Conservation (phyloP, 2,888 invertebrate genomes). For the Lycaena phlaeas region DNA sequence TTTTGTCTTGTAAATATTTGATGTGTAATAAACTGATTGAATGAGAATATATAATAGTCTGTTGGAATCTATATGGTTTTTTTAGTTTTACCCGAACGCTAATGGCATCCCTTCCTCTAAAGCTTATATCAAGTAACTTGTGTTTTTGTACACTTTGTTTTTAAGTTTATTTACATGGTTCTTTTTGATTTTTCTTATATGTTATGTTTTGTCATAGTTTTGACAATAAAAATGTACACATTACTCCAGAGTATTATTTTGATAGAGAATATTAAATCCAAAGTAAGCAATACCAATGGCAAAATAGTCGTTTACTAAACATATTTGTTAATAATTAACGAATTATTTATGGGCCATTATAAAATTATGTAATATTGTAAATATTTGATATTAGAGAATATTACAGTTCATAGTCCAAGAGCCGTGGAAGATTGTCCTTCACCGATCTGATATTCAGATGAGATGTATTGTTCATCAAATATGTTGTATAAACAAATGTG, state of each 20-base stretch:
- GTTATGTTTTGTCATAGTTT: neutral
- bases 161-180: neutral
- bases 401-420: too few species aligned
- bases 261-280: too few species aligned
- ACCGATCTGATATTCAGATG: too few species aligned
- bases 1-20: slow-evolving; percentile 66
- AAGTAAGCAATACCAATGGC: too few species aligned
- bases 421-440: too few species aligned
- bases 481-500: too few species aligned
- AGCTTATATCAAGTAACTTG: neutral
- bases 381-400: too few species aligned
- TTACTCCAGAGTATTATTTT: neutral
- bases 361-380: too few species aligned
- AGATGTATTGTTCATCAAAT: too few species aligned
- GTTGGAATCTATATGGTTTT: slow-evolving; percentile 51
- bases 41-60: slow-evolving; percentile 66
- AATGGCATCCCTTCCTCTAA: slow-evolving; percentile 13
- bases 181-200: neutral
- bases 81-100: slow-evolving; percentile 16
- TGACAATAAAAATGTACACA: neutral
- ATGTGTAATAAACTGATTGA: slow-evolving; percentile 59
- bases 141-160: neutral
- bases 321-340: too few species aligned
- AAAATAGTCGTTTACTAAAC: too few species aligned
- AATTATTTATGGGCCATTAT: too few species aligned